Conservation (phyloP, 2,888 invertebrate species). For the Agrochola circellaris region DNA sequence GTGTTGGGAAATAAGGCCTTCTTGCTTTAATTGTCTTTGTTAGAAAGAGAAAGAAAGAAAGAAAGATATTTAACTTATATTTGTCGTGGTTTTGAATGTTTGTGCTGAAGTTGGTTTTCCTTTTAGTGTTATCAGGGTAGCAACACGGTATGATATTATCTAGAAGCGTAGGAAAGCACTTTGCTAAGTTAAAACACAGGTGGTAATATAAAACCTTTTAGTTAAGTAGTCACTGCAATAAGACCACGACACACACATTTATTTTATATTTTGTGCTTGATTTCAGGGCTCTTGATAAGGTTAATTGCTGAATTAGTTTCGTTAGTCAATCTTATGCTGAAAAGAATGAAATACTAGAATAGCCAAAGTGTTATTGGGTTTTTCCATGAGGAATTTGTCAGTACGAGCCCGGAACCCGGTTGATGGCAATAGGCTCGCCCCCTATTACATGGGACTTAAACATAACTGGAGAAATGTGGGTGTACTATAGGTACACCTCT, state of each 20-base stretch:
- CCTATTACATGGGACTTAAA: too few relatives aligned
- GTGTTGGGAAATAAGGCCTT: neutral
- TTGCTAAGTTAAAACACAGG: constrained; percentile 17
- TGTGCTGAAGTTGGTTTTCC: neutral
- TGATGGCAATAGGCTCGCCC: too few relatives aligned
- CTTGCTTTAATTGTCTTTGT: neutral
- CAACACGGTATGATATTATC: neutral
- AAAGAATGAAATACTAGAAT: neutral
- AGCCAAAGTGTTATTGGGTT: too few relatives aligned
- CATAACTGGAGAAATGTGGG: too few relatives aligned
- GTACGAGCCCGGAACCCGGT: too few relatives aligned
- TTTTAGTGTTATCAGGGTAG: constrained; percentile 4
- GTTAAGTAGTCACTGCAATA: constrained; percentile 20
- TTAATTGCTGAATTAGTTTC: neutral
- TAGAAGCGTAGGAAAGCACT: constrained; percentile 15
- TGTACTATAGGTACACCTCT: too few relatives aligned
- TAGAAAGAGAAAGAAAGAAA: too few relatives aligned
- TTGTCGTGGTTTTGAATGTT: neutral
- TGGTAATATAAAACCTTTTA: constrained; percentile 49
- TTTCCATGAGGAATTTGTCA: too few relatives aligned
- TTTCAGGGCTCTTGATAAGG: neutral
- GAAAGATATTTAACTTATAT: too few relatives aligned
- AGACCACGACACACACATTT: neutral
- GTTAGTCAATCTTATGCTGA: neutral
- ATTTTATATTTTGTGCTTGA: neutral